Percentiles rank a stretch among this genome's conserved stretches.
These are phyloP conservation scores for Cirrhinus mrigala DNA, from an alignment of 2,797 vertebrate species.

Conservation along the genomic window DNA sequence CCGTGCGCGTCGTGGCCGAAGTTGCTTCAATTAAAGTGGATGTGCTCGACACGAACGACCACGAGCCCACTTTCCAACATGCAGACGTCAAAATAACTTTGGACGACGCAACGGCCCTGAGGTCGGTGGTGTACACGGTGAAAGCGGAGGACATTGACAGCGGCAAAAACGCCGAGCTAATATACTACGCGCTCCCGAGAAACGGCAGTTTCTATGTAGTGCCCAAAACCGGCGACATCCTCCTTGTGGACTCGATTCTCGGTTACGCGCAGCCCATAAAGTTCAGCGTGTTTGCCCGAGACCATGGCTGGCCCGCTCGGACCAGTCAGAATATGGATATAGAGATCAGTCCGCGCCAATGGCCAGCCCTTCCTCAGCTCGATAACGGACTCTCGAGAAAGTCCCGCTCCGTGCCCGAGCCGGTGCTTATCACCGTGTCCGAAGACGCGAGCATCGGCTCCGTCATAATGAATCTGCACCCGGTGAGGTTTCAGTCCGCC, in stretches of 20 bases:
- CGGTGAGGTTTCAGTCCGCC: constrained; percentile 76
- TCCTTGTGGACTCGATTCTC: constrained; percentile 87
- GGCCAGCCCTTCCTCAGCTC: constrained; percentile 57
- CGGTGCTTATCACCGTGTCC: constrained; percentile 81
- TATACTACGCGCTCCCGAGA: constrained; percentile 82
- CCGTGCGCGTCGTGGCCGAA: constrained; percentile 65
- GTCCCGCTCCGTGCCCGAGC: constrained; percentile 72
- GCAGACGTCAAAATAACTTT: constrained; percentile 76
- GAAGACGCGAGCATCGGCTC: constrained; percentile 84
- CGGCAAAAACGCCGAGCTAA: constrained; percentile 86
- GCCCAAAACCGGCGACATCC: constrained; percentile 87
- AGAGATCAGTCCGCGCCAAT: constrained; percentile 80
- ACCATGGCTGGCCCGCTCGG: constrained; percentile 84
- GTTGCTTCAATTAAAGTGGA: constrained; percentile 83
- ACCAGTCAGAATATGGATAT: constrained; percentile 80
- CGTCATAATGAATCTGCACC: constrained; percentile 80
- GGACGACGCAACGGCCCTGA: constrained; percentile 85
- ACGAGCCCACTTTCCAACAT: constrained; percentile 80
- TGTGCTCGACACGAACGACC: constrained; percentile 89
- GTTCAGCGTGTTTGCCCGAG: constrained; percentile 83
- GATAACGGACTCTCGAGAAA: constrained; percentile 65
- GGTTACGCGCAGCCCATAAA: constrained; percentile 78
- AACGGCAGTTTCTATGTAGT: constrained; percentile 88
- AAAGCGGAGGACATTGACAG: constrained; percentile 83
- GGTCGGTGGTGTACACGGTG: constrained; percentile 80